phyloP scores from a whole-genome alignment of 2,797 vertebrate species.

The Artibeus lituratus region DNA sequence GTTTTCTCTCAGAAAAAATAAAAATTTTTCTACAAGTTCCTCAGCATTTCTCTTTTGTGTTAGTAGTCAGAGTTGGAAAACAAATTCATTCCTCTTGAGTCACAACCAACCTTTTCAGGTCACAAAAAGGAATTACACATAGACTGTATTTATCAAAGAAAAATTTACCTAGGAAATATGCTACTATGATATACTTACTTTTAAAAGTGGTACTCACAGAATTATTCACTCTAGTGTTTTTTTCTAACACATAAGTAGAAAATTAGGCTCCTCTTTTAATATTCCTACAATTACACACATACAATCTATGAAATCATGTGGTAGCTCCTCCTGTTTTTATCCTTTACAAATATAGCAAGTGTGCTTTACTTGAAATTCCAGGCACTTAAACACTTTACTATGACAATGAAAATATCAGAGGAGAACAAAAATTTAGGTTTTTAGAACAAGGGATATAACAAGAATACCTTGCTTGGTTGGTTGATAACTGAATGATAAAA shows the following conservation, averaged over 20 bases:
- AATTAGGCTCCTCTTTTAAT: not conserved
- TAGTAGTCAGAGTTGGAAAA: not conserved
- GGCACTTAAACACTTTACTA: not conserved
- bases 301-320: not conserved
- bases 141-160: not conserved
- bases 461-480: not conserved
- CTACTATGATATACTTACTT: not conserved
- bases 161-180: not conserved
- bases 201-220: not conserved
- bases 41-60: not conserved
- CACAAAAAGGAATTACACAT: not conserved
- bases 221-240: not conserved
- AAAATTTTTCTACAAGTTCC: not conserved
- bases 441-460: constrained; percentile 57
- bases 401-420: not conserved
- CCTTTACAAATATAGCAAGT: not conserved
- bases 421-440: not conserved
- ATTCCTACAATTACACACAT: not conserved
- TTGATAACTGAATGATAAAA: constrained; percentile 77
- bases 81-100: not conserved
- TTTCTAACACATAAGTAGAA: not conserved
- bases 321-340: not conserved
- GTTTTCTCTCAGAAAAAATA: not conserved
- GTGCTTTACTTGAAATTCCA: not conserved
- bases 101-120: not conserved